These are phyloP conservation scores for Aphaenogaster ashmeadi DNA, from an alignment of 1,140 invertebrate genomes.

Conservation along the genomic window DNA sequence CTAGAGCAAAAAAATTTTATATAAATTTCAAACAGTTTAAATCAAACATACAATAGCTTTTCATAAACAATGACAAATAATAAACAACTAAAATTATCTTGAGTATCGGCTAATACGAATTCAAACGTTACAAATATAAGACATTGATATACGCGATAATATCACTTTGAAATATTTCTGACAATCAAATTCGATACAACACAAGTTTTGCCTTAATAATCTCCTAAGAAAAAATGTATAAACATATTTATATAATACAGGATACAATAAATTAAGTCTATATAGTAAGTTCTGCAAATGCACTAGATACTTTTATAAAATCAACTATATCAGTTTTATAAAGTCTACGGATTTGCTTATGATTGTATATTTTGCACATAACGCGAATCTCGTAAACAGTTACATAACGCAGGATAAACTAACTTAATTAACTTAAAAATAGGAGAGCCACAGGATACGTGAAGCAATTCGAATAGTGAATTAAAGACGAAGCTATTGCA, in stretches of 20 bases:
- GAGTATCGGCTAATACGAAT: neutral
- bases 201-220: neutral
- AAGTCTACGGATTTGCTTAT: neutral
- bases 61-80: neutral
- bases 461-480: neutral
- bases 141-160: neutral
- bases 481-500: neutral
- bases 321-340: conserved; percentile 12
- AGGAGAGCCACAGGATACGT: neutral
- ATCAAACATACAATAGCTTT: neutral
- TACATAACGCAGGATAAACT: neutral
- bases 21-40: neutral
- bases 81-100: neutral
- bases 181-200: neutral
- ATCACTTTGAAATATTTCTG: neutral
- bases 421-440: conserved; percentile 28
- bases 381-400: neutral
- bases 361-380: neutral
- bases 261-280: neutral
- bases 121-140: neutral
- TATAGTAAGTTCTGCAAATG: neutral
- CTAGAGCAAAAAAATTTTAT: neutral
- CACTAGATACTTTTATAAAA: neutral
- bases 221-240: neutral
- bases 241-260: neutral